Conservation (phyloP, 2,888 invertebrate species). For the Petrolisthes manimaculis region DNA sequence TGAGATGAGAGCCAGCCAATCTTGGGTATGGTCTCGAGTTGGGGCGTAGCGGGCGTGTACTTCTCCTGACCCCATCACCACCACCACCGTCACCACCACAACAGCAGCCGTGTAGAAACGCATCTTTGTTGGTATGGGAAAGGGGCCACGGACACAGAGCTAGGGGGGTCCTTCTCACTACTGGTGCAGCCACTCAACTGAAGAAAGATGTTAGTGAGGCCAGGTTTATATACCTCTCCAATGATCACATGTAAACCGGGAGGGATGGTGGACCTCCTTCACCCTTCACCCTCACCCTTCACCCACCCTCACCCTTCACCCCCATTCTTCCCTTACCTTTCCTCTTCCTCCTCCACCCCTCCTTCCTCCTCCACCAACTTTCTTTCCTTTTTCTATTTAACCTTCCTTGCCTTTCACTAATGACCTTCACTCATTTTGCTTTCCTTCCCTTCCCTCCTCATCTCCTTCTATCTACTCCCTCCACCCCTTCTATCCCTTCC, state of each 20-base stretch:
- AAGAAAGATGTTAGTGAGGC: background rate
- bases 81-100: slow-evolving; percentile 6
- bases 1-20: slow-evolving; percentile 44
- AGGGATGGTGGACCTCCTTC: no score
- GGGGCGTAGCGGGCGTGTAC: slow-evolving; percentile 45
- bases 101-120: background rate
- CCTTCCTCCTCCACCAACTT: no score
- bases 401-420: background rate
- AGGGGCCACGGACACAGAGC: no score
- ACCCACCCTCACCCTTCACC: no score
- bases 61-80: slow-evolving; percentile 16
- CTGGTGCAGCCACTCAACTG: slow-evolving; percentile 4
- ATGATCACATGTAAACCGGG: background rate
- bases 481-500: background rate
- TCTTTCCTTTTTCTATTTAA: background rate
- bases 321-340: no score
- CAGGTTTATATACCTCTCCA: background rate
- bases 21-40: slow-evolving; percentile 37
- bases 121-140: background rate
- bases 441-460: no score
- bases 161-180: background rate
- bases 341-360: no score
- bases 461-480: no score
- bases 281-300: no score
- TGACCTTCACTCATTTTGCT: no score